Conservation (phyloP, 2,888 invertebrate genomes). For the Cotesia congregata region DNA sequence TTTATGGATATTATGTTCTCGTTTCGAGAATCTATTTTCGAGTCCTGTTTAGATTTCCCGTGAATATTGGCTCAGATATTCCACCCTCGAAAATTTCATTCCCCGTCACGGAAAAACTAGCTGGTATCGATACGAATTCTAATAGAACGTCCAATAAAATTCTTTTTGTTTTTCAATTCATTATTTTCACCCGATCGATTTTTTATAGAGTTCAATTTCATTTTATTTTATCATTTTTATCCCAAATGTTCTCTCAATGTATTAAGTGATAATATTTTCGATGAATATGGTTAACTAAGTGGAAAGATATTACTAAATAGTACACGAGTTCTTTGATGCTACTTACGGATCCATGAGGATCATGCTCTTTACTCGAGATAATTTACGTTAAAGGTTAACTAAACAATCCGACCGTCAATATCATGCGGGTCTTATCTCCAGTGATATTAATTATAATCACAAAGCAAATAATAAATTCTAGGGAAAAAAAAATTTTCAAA, state of each 20-base stretch:
- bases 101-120: not conserved
- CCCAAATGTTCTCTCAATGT: too few relatives aligned
- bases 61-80: not conserved
- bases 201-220: too few relatives aligned
- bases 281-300: conserved; percentile 61
- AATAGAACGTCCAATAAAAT: too few relatives aligned
- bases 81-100: not conserved
- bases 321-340: conserved; percentile 65
- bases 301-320: conserved; percentile 67
- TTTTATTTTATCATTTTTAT: too few relatives aligned
- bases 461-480: not conserved
- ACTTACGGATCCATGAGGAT: conserved; percentile 46
- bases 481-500: not conserved
- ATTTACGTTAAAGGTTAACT: conserved; percentile 67
- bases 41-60: not conserved
- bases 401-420: conserved; percentile 39
- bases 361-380: conserved; percentile 54
- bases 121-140: too few relatives aligned
- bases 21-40: not conserved
- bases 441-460: conserved; percentile 8
- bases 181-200: too few relatives aligned
- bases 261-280: conserved; percentile 41
- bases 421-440: conserved; percentile 34
- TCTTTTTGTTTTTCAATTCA: too few relatives aligned
- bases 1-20: conserved; percentile 18